Evolutionary conservation across 2,797 vertebrate genomes (phyloP).

Genomic region (Galaxias olidus): DNA sequence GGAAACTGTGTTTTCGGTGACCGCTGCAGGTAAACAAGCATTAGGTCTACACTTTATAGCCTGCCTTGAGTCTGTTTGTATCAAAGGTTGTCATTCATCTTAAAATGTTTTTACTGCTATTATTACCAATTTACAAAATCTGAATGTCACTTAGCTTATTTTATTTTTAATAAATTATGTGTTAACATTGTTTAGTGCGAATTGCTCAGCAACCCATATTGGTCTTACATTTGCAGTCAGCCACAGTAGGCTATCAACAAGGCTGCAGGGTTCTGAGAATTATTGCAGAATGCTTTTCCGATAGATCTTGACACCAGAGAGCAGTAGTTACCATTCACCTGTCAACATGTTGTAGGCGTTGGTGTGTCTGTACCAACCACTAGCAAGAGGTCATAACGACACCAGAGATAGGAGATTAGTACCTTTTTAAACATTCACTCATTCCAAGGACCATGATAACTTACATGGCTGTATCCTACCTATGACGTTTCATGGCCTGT

Average conservation of each 20-base stretch:
- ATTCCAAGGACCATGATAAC: background rate
- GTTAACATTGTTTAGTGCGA: too few species aligned
- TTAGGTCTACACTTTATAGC: background rate
- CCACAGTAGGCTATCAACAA: background rate
- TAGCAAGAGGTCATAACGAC: background rate
- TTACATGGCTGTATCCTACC: background rate
- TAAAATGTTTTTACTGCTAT: too few species aligned
- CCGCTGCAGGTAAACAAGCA: conserved; percentile 85
- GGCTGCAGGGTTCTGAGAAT: conserved; percentile 34
- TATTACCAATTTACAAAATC: too few species aligned
- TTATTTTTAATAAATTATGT: too few species aligned
- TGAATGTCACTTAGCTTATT: too few species aligned
- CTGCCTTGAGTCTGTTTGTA: background rate
- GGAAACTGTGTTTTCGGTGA: conserved; percentile 96
- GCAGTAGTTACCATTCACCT: conserved; percentile 9
- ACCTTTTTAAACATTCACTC: background rate
- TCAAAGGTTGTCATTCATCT: background rate
- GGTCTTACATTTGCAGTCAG: background rate
- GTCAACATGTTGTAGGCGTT: conserved; percentile 41
- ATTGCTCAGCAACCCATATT: background rate
- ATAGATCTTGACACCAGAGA: conserved; percentile 50
- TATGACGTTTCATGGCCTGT: background rate
- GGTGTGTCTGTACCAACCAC: background rate
- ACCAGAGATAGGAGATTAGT: background rate
- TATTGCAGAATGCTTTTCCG: conserved; percentile 38